Evolutionary conservation across 2,797 vertebrate species (phyloP).

Genomic region (Eidolon dupreanum): DNA sequence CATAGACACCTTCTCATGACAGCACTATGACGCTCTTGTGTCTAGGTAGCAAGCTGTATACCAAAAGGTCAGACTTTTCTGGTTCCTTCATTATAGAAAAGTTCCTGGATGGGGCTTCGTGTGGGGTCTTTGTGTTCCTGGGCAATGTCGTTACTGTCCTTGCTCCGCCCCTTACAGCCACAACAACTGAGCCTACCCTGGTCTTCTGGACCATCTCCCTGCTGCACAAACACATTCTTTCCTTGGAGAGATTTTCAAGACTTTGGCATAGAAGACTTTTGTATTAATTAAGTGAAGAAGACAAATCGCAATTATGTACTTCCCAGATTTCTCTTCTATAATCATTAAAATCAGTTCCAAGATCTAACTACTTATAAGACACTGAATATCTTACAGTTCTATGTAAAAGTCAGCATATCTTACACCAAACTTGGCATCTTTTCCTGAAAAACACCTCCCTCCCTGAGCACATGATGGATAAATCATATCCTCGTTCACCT

Average conservation of each 20-base stretch:
- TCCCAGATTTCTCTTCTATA: neutral
- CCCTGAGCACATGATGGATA: neutral
- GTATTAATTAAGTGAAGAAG: neutral
- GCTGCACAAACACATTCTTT: neutral
- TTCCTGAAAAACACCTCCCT: neutral
- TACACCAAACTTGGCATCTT: neutral
- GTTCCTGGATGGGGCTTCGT: neutral
- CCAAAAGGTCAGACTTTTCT: neutral
- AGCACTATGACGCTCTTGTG: neutral
- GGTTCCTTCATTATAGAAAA: neutral
- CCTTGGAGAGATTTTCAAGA: neutral
- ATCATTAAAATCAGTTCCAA: neutral
- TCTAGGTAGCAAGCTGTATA: neutral
- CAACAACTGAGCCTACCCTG: no score
- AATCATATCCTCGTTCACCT: neutral
- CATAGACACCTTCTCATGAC: neutral
- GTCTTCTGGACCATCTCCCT: neutral
- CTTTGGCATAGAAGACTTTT: neutral
- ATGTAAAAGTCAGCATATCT: neutral
- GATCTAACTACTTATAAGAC: neutral
- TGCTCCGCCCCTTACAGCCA: neutral
- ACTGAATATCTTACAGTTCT: neutral
- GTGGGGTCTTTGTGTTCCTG: neutral
- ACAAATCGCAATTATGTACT: neutral
- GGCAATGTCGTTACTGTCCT: neutral